Evolutionary conservation across 2,113 vertebrate species (phyloP).

Genomic region (Vulpes ferrilata): DNA sequence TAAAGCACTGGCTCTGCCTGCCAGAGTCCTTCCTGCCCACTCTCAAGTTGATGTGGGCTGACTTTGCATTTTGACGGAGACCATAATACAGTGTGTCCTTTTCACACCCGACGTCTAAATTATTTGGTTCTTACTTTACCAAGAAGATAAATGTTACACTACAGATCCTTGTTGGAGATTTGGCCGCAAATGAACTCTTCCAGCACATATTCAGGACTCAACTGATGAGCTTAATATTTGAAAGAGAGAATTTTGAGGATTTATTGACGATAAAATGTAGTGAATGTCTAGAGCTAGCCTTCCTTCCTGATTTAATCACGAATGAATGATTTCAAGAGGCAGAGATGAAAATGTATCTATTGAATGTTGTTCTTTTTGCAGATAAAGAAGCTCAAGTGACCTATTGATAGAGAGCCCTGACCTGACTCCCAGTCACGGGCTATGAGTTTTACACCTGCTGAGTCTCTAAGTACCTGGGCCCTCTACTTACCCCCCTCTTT

Average conservation of each 20-base stretch:
- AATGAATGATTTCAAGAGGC: not conserved
- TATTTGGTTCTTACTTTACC: not conserved
- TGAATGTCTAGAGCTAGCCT: not conserved
- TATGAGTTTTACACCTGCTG: not conserved
- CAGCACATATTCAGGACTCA: not conserved
- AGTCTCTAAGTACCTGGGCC: not conserved
- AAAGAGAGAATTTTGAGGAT: not conserved
- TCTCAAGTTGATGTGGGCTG: not conserved
- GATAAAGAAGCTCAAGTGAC: not conserved
- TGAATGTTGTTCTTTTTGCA: not conserved
- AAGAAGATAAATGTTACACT: not conserved
- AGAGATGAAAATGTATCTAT: not conserved
- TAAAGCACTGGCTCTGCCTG: not conserved
- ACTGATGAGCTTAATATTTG: not conserved
- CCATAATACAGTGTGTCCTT: not conserved
- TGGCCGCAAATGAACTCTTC: not conserved
- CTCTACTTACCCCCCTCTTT: not conserved
- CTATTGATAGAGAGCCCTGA: not conserved
- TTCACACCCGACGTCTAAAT: not conserved
- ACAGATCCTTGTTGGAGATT: not conserved
- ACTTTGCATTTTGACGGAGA: not conserved
- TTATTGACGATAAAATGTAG: not conserved
- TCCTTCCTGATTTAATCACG: conserved; percentile 25
- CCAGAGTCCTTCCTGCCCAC: not conserved
- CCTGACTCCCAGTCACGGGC: not conserved